These are phyloP conservation scores for Macrosteles quadrilineatus DNA, from an alignment of 1,140 invertebrate genomes.

Conservation along the genomic window DNA sequence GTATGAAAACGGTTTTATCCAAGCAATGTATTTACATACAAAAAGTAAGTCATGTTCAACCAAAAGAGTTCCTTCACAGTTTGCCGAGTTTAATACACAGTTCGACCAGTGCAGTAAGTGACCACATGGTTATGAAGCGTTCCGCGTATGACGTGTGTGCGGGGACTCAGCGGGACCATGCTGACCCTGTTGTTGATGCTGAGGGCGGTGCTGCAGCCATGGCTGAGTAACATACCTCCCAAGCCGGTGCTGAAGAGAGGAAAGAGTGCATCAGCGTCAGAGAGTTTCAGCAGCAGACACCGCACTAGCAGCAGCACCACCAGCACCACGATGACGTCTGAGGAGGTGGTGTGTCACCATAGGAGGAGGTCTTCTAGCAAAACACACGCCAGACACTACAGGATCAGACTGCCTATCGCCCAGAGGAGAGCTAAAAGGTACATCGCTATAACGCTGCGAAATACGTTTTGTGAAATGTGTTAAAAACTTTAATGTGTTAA, in stretches of 20 bases:
- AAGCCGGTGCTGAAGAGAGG: constrained; percentile 10
- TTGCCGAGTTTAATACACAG: too few relatives aligned
- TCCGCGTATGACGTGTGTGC: too few relatives aligned
- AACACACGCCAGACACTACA: constrained; percentile 41
- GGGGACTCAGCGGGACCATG: too few relatives aligned
- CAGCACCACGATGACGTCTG: constrained; percentile 23
- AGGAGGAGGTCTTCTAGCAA: constrained; percentile 41
- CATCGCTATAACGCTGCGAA: constrained; percentile 25
- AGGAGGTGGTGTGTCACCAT: constrained; percentile 4
- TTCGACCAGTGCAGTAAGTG: too few relatives aligned
- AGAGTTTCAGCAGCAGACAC: neutral
- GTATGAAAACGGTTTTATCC: too few relatives aligned
- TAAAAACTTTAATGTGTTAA: too few relatives aligned
- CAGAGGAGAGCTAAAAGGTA: constrained; percentile 43
- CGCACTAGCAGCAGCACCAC: neutral
- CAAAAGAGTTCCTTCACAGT: too few relatives aligned
- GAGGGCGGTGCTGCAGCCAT: constrained; percentile 25
- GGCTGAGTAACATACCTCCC: constrained; percentile 15
- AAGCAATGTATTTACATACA: too few relatives aligned
- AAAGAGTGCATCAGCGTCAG: constrained; percentile 7
- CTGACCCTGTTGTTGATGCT: constrained; percentile 25
- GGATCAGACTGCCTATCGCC: constrained; percentile 42
- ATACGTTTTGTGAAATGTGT: neutral
- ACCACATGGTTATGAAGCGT: too few relatives aligned
- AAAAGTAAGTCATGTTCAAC: too few relatives aligned